Evolutionary conservation across 2,888 invertebrate species (phyloP).

Genomic region (Rhagium mordax): DNA sequence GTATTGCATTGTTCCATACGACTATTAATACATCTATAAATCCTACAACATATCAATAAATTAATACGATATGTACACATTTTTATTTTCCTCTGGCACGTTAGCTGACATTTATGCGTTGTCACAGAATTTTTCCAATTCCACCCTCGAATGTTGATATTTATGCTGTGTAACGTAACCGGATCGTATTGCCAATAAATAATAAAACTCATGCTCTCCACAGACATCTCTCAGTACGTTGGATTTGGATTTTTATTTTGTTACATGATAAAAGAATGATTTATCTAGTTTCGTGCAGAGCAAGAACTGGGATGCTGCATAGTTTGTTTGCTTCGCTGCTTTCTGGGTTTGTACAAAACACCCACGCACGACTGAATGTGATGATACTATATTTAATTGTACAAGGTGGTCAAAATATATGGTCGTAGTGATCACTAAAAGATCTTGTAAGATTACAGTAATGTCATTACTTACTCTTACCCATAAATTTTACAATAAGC

Average conservation of each 20-base stretch:
- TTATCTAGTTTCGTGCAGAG: conserved; percentile 24
- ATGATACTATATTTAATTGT: conserved; percentile 11
- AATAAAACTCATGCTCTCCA: conserved; percentile 9
- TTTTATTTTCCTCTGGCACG: conserved; percentile 11
- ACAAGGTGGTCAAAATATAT: neutral
- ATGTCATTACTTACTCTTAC: no score
- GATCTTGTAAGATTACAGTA: no score
- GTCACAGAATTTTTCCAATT: neutral
- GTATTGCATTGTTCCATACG: conserved; percentile 5
- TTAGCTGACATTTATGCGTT: neutral
- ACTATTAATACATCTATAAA: conserved; percentile 13
- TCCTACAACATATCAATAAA: conserved; percentile 8
- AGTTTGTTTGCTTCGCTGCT: conserved; percentile 27
- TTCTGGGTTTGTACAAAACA: conserved; percentile 29
- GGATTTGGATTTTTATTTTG: conserved; percentile 4
- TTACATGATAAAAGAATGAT: conserved; percentile 22
- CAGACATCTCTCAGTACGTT: conserved; percentile 2
- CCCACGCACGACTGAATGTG: conserved; percentile 29
- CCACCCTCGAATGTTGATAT: conserved; percentile 13
- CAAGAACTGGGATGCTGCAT: conserved; percentile 24
- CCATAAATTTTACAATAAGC: no score
- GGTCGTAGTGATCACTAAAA: no score
- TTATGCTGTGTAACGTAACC: conserved; percentile 19
- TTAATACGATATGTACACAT: conserved; percentile 8
- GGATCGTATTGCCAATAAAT: conserved; percentile 20